These are phyloP conservation scores for Maconellicoccus hirsutus DNA, from an alignment of 1,140 invertebrate species.

Conservation along the genomic window DNA sequence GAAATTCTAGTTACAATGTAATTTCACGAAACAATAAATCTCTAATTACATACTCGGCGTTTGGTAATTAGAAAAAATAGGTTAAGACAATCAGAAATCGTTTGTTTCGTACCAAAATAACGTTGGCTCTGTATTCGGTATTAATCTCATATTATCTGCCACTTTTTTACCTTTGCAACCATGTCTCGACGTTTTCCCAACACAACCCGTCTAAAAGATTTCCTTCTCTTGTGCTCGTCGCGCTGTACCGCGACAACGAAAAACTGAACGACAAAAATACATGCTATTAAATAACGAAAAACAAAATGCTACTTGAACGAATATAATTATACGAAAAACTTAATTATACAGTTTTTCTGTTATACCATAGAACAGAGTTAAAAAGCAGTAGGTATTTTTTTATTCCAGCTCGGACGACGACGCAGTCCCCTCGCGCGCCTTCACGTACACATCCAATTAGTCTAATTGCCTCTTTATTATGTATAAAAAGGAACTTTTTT, in stretches of 20 bases:
- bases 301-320: too few species aligned
- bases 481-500: constrained; percentile 4
- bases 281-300: too few species aligned
- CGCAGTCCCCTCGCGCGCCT: neutral
- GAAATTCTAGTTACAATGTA: constrained; percentile 4
- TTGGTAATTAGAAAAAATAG: constrained; percentile 5
- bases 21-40: constrained; percentile 4
- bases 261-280: too few species aligned
- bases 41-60: constrained; percentile 3
- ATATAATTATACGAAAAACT: neutral
- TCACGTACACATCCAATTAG: neutral
- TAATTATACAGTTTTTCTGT: neutral
- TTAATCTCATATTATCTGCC: too few species aligned
- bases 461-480: constrained; percentile 9
- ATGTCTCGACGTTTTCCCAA: neutral
- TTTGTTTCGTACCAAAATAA: neutral
- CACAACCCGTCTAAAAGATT: neutral
- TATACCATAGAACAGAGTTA: neutral
- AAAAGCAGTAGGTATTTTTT: neutral
- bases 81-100: constrained; percentile 8
- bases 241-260: too few species aligned
- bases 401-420: neutral
- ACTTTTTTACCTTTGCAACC: neutral
- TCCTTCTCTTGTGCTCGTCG: too few species aligned
- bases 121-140: too few species aligned